These are phyloP conservation scores for Drosophila elegans DNA, from an alignment of 1,140 invertebrate species.

Conservation along the genomic window DNA sequence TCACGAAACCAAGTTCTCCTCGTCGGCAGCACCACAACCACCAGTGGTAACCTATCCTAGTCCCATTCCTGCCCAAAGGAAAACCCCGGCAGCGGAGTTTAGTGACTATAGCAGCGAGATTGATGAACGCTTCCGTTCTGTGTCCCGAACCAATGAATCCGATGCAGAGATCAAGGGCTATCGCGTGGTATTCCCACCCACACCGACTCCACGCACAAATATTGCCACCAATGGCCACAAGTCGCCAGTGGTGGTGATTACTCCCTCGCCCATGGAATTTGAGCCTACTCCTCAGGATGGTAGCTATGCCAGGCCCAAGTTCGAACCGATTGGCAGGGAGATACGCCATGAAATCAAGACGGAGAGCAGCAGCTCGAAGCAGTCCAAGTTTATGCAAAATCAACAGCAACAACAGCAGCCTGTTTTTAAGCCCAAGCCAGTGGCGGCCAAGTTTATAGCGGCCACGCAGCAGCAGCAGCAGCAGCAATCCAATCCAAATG, in stretches of 20 bases:
- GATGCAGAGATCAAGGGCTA: slow-evolving; percentile 86
- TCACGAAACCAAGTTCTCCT: slow-evolving; percentile 84
- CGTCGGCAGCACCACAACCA: slow-evolving; percentile 63
- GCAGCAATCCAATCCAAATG: slow-evolving; percentile 45
- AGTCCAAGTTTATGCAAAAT: slow-evolving; percentile 55
- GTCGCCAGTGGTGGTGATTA: slow-evolving; percentile 85
- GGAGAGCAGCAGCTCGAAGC: slow-evolving; percentile 67
- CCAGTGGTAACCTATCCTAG: slow-evolving; percentile 85
- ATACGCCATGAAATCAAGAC: slow-evolving; percentile 82
- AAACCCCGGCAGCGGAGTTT: slow-evolving; percentile 89
- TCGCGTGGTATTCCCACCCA: slow-evolving; percentile 86
- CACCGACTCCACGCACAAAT: slow-evolving; percentile 85
- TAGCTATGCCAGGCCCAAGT: slow-evolving; percentile 85
- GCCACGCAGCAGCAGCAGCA: slow-evolving; percentile 85
- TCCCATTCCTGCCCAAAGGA: slow-evolving; percentile 86
- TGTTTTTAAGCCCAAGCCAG: slow-evolving; percentile 85
- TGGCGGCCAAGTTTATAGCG: slow-evolving; percentile 82
- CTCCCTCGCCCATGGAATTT: slow-evolving; percentile 86
- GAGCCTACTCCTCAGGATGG: slow-evolving; percentile 85
- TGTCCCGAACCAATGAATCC: slow-evolving; percentile 87
- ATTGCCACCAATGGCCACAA: slow-evolving; percentile 73
- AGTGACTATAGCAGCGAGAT: slow-evolving; percentile 92
- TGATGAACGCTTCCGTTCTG: slow-evolving; percentile 87
- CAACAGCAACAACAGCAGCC: slow-evolving; percentile 81
- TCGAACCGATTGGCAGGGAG: slow-evolving; percentile 86